Evolutionary conservation across 2,113 vertebrate genomes (phyloP), one percentile per base, ranked within the genome.

Genomic region (Riparia riparia): DNA sequence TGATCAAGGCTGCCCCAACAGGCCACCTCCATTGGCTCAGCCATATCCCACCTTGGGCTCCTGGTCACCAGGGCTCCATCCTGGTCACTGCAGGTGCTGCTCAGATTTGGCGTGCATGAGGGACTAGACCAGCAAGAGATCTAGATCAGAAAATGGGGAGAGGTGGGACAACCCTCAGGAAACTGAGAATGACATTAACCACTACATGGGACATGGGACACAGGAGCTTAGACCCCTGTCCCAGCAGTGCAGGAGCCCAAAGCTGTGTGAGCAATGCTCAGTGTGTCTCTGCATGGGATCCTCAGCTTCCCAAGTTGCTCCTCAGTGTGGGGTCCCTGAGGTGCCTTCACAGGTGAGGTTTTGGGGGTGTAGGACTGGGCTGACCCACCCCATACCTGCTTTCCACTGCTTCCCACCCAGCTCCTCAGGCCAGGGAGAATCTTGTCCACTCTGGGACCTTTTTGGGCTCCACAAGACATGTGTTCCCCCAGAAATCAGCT

Each of bases 241-340:
- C 42, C 34, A 32, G 29, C 39, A 66, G 25, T 24, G 41, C 31
- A 51, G 29, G n/a, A 17, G 16, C 25, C 51, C 29, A 64, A 7
- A 32, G 24, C 42, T 71, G 21, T n/a, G 21, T 77, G 42, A n/a
- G 13, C 17, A 24, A 19, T n/a, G 47, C n/a, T 42, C 4, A 2
- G 8, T 25, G 41, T 61, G 31, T 12, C 60, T n/a, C 19, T 66
- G 42, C 4, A 2, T 16, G 58, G 69, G 25, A 63, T 42, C 25
- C 32, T n/a, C 4, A 0, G 20, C 29, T 91, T 25, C 34, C 21
- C 0, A 0, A 56, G 39, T 18, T 78, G n/a, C 7, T 82, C 12
- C 44, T 74, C 54, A 50, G 28, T 1, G 0, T 53, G 42, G 42
- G 14, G 26, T 54, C 47, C 42, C 26, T 26, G 53, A 17, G 12